phyloP scores from a whole-genome alignment of 2,888 invertebrate species.

The Pyrochroa serraticornis region DNA sequence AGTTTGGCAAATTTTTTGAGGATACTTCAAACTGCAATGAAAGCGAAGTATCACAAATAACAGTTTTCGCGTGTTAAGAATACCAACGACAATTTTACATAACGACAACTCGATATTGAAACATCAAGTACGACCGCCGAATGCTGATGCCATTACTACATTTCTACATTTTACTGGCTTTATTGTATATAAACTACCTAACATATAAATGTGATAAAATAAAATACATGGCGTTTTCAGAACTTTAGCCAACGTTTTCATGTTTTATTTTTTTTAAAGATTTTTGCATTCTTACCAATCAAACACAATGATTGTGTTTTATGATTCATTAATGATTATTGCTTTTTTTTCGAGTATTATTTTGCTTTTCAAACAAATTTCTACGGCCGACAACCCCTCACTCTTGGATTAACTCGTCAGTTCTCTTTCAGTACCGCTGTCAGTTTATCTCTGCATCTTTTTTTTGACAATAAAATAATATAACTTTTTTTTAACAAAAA shows the following conservation, averaged over 20 bases:
- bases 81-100: slow-evolving; percentile 33
- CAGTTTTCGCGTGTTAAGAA: slow-evolving; percentile 34
- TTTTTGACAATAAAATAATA: no score
- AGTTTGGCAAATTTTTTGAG: slow-evolving; percentile 35
- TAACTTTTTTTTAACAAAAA: no score
- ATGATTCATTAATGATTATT: slow-evolving; percentile 23
- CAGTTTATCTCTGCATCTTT: no score
- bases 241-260: no score
- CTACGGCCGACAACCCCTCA: slow-evolving; percentile 2
- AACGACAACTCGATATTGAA: slow-evolving; percentile 35
- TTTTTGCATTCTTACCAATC: slow-evolving; percentile 16
- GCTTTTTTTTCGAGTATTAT: slow-evolving; percentile 12
- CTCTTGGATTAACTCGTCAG: no score
- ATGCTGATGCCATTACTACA: slow-evolving; percentile 21
- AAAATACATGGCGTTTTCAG: no score
- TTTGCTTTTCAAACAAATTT: slow-evolving; percentile 17
- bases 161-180: slow-evolving; percentile 20
- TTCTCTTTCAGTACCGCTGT: no score
- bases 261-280: slow-evolving; percentile 20
- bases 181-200: slow-evolving; percentile 23
- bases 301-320: slow-evolving; percentile 21
- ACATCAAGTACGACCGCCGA: slow-evolving; percentile 29
- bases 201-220: slow-evolving; percentile 26
- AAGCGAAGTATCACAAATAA: slow-evolving; percentile 40
- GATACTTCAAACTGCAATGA: slow-evolving; percentile 37